Conservation (phyloP, 2,888 invertebrate genomes). For the Archaeoteleia sp. region DNA sequence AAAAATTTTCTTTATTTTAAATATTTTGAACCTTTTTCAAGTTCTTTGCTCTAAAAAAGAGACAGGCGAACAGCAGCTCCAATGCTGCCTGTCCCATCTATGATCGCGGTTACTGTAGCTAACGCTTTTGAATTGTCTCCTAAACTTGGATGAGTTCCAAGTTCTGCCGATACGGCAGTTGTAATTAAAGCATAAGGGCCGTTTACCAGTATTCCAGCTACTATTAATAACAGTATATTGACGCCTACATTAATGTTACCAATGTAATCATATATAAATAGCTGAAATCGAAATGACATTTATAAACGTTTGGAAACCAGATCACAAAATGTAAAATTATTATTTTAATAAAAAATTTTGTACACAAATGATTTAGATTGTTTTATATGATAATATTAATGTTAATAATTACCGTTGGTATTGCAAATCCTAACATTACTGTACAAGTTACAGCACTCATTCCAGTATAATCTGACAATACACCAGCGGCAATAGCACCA, state of each 20-base stretch:
- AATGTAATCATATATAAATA: constrained; percentile 86
- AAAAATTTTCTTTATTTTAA: no score
- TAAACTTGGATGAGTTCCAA: constrained; percentile 91
- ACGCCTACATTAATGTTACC: constrained; percentile 79
- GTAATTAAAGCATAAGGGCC: constrained; percentile 98
- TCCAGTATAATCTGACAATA: constrained; percentile 87
- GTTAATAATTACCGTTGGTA: constrained; percentile 83
- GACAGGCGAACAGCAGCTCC: constrained; percentile 96
- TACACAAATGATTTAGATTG: background rate
- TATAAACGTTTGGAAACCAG: no score
- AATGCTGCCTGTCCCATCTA: constrained; percentile 96
- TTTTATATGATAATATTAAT: background rate
- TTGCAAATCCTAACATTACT: constrained; percentile 85
- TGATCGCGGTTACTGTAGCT: constrained; percentile 98
- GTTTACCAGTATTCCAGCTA: constrained; percentile 91
- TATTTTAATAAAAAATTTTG: background rate
- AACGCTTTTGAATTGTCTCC: constrained; percentile 91
- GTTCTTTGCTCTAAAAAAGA: no score
- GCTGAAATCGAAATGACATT: no score
- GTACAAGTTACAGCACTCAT: constrained; percentile 93
- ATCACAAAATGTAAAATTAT: constrained; percentile 14
- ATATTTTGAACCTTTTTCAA: no score
- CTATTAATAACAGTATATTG: constrained; percentile 82
- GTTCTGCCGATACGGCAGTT: constrained; percentile 95
- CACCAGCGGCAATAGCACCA: constrained; percentile 92